Evolutionary conservation across 2,797 vertebrate species (phyloP).

Genomic region (Mormyrus proboscirostris): DNA sequence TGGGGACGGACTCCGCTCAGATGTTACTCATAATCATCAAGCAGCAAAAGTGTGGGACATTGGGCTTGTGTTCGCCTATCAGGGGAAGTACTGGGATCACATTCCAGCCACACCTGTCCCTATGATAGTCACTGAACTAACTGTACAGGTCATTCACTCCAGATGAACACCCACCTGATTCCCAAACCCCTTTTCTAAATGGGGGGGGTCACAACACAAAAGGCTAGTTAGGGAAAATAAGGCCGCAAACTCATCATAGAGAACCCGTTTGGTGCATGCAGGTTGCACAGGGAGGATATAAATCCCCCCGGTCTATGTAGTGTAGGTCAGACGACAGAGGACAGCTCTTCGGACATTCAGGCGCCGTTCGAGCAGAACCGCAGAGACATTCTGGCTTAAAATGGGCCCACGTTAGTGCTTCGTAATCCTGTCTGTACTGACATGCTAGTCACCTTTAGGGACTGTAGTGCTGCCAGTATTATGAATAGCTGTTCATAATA

Average conservation of each 20-base stretch:
- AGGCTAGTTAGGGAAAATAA: not conserved
- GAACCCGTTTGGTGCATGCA: not conserved
- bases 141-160: not conserved
- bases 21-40: not conserved
- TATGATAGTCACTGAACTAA: not conserved
- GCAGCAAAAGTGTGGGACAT: not conserved
- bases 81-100: not conserved
- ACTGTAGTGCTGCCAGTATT: slow-evolving; percentile 26
- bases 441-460: not conserved
- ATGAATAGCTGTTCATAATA: slow-evolving; percentile 19
- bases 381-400: not conserved
- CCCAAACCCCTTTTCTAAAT: not conserved
- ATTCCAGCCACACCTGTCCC: not conserved
- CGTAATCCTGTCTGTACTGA: slow-evolving; percentile 1
- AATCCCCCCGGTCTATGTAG: not conserved
- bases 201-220: not conserved
- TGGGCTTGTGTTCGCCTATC: not conserved
- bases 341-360: not conserved
- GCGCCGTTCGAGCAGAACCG: not conserved
- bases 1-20: not conserved
- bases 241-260: not conserved
- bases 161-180: not conserved
- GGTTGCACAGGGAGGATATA: not conserved
- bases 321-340: not conserved
- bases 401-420: not conserved